Evolutionary conservation across 2,888 invertebrate species (phyloP), one percentile per base, ranked within the genome.

Genomic region (Nemoura dubitans): DNA sequence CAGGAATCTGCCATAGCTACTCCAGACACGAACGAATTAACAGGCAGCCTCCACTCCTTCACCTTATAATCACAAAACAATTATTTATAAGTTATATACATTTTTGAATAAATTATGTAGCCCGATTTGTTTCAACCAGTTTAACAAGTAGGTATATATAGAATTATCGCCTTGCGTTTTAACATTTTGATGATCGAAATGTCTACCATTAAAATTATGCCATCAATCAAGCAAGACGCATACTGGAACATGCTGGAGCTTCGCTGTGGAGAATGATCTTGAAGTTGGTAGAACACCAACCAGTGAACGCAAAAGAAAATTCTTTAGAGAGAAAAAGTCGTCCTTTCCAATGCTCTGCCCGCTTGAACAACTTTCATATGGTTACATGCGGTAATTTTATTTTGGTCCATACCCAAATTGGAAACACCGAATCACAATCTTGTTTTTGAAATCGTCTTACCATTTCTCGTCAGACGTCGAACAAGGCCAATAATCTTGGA

Each of bases 151-250:
- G 21, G 59, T 21, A 36, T 36, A 36, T 59, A 59, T 59, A 59
- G 59, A 59, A 59, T 59, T 59, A 59, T 59, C 59, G 59, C 59
- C 59, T 21, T 21, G 59, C 59, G 59, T 7, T 59, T 59, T 59
- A 59, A 3, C 59, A 59, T 3, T 59, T 21, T 59, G 59, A 59
- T 59, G 59, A 59, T 59, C 59, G 59, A 59, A 59, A 21, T 78
- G 78, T 78, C 78, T 78, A 78, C 10, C 78, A 78, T 78, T 78
- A 78, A 78, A 78, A 78, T 78, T 78, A 78, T 78, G 28, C 26
- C 27, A 78, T 78, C 78, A 26, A 78, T 59, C 59, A 59, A 59
- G 59, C 59, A 59, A 59, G 59, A 59, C 59, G 59, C 21, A 36
- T 59, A 59, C 59, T 36, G 10, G 59, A 59, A 59, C 59, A 16